Conservation (phyloP, 1,140 invertebrate genomes). For the Catajapyx aquilonaris region DNA sequence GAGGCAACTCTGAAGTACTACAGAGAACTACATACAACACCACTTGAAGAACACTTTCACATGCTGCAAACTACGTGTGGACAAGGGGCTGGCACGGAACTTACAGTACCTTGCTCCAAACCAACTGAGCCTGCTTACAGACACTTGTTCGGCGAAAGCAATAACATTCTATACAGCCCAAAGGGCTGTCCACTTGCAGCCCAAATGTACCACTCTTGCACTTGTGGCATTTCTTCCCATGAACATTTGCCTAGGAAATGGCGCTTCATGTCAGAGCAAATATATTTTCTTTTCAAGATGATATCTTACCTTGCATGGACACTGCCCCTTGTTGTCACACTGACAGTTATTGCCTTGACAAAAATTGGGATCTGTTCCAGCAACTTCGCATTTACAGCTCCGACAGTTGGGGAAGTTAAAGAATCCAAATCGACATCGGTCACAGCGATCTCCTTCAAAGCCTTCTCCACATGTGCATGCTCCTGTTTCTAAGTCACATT, state of each 20-base stretch:
- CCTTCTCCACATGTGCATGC: conserved; percentile 62
- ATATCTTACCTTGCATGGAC: conserved; percentile 55
- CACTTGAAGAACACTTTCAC: too few species aligned
- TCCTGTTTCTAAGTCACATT: conserved; percentile 54
- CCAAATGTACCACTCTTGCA: conserved; percentile 73
- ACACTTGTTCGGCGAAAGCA: conserved; percentile 60
- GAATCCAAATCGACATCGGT: conserved; percentile 58
- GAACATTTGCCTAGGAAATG: conserved; percentile 39
- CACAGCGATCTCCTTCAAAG: conserved; percentile 57
- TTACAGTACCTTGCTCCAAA: conserved; percentile 48
- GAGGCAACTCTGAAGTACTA: too few species aligned
- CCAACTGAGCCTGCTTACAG: conserved; percentile 53
- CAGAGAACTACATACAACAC: too few species aligned
- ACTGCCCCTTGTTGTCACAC: conserved; percentile 54
- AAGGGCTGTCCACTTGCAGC: conserved; percentile 39
- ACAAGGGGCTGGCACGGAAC: too few species aligned
- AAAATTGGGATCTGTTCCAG: conserved; percentile 37
- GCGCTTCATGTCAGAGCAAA: neutral
- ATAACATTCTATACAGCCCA: conserved; percentile 72
- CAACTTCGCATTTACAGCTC: conserved; percentile 50
- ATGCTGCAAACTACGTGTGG: too few species aligned
- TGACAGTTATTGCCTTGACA: conserved; percentile 43
- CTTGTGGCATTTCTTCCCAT: conserved; percentile 56
- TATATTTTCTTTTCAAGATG: too few species aligned
- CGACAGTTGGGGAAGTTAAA: conserved; percentile 77